Percentiles rank a stretch among this genome's conserved stretches.
These are phyloP conservation scores for Dunckerocampus dactyliophorus DNA, from an alignment of 2,113 vertebrate genomes.

Conservation along the genomic window DNA sequence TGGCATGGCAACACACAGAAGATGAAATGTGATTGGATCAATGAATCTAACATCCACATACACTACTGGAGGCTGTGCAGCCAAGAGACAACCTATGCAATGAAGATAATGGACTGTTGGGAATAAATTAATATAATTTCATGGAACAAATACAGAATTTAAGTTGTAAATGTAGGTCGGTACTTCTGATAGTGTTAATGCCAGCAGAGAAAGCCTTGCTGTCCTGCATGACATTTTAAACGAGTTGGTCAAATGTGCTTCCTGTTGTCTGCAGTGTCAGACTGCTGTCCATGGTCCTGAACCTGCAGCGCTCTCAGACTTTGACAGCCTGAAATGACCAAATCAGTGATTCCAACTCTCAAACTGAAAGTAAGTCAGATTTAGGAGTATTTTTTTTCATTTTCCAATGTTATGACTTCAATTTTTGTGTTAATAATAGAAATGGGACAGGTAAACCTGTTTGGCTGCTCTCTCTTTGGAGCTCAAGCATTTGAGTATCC, in stretches of 20 bases:
- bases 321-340: background rate
- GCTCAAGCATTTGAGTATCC: slow-evolving; percentile 28
- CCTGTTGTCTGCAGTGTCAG: background rate
- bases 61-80: too few species aligned
- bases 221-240: too few species aligned
- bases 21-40: too few species aligned
- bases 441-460: background rate
- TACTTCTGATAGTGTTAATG: too few species aligned
- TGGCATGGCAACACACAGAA: too few species aligned
- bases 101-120: too few species aligned
- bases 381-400: background rate
- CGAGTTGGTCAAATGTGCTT: background rate
- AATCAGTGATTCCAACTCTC: background rate
- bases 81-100: too few species aligned
- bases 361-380: background rate
- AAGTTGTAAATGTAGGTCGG: too few species aligned
- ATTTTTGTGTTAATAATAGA: background rate
- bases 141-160: too few species aligned
- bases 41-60: too few species aligned
- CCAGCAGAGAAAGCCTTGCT: too few species aligned
- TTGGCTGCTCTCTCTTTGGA: background rate
- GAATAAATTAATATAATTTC: too few species aligned
- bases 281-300: slow-evolving; percentile 76
- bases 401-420: background rate
- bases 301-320: slow-evolving; percentile 15